phyloP scores from a whole-genome alignment of 2,888 invertebrate species.

The Drosophila ustulata region DNA sequence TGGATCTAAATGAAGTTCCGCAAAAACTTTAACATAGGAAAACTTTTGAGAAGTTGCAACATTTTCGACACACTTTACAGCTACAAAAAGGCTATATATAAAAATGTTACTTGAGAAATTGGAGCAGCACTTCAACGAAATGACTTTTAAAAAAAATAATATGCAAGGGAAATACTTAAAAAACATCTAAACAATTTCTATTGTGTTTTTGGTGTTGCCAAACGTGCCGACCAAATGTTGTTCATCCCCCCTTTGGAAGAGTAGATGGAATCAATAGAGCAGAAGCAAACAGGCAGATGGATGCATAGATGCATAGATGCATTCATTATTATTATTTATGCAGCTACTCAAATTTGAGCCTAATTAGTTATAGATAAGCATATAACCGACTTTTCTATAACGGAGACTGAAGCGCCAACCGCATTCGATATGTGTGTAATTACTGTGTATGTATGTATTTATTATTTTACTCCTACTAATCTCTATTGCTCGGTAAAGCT shows the following conservation, averaged over 20 bases:
- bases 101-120: too few relatives aligned
- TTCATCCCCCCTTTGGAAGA: conserved; percentile 14
- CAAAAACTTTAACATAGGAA: too few relatives aligned
- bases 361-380: conserved; percentile 43
- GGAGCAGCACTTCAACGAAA: neutral
- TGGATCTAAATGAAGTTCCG: too few relatives aligned
- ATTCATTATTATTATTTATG: conserved; percentile 34
- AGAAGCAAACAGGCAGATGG: conserved; percentile 13
- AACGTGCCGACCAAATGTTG: neutral
- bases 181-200: too few relatives aligned
- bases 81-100: too few relatives aligned
- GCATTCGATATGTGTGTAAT: conserved; percentile 42
- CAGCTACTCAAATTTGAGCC: conserved; percentile 39
- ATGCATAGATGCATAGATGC: conserved; percentile 11
- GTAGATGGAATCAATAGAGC: conserved; percentile 27
- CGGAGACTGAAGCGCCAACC: conserved; percentile 66
- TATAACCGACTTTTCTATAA: conserved; percentile 54
- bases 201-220: neutral
- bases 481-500: conserved; percentile 13
- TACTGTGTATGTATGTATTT: conserved; percentile 38
- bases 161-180: neutral
- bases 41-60: too few relatives aligned
- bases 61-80: too few relatives aligned
- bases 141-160: neutral
- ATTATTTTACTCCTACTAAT: conserved; percentile 24